These are phyloP conservation scores for Tribolium freemani DNA, from an alignment of 2,888 invertebrate genomes.

Conservation along the genomic window DNA sequence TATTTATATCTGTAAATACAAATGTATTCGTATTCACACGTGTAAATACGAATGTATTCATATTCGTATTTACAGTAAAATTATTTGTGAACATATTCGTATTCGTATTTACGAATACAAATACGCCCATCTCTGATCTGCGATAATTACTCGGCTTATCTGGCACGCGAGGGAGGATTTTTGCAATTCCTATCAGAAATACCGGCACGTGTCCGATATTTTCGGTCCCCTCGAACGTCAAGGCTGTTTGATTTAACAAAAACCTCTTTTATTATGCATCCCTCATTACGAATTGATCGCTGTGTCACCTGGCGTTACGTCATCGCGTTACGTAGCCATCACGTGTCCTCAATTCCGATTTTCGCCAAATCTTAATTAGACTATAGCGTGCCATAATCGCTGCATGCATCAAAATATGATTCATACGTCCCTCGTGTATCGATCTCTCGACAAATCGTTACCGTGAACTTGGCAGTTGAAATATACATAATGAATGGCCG, in stretches of 20 bases:
- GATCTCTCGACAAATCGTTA: conserved; percentile 32
- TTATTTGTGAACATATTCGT: no score
- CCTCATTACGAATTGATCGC: neutral
- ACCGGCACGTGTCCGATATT: neutral
- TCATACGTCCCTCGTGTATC: conserved; percentile 22
- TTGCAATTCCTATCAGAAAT: neutral
- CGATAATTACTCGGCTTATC: conserved; percentile 27
- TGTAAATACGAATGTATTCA: no score
- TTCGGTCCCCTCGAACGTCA: neutral
- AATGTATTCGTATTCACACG: no score
- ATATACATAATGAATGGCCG: neutral
- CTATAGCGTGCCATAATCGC: conserved; percentile 8
- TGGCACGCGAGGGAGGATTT: conserved; percentile 7
- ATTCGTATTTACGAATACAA: no score
- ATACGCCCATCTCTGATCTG: no score
- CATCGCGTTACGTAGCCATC: conserved; percentile 17
- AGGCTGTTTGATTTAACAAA: neutral
- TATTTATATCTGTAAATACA: no score
- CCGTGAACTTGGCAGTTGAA: conserved; percentile 41
- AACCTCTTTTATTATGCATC: neutral
- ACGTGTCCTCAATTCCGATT: conserved; percentile 1
- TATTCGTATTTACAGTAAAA: no score
- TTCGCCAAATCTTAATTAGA: conserved; percentile 26
- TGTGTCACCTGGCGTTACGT: conserved; percentile 14
- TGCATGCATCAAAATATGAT: conserved; percentile 29